Evolutionary conservation across 2,113 vertebrate genomes (phyloP).

Genomic region (Alethe castanea): DNA sequence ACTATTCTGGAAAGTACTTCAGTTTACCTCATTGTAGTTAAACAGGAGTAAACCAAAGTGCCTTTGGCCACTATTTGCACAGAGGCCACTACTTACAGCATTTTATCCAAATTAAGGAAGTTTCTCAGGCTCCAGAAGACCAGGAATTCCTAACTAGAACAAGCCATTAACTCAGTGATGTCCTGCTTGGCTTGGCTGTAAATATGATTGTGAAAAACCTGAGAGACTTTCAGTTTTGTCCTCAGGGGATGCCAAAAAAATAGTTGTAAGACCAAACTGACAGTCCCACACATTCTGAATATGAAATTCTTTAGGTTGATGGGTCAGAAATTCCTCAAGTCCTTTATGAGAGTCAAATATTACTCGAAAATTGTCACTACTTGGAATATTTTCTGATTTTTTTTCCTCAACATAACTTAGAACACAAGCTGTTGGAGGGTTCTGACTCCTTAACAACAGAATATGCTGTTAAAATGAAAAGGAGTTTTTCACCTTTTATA

Average conservation of each 20-base stretch:
- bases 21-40: background rate
- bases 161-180: background rate
- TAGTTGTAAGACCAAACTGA: background rate
- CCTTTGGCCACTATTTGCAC: background rate
- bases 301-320: background rate
- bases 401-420: background rate
- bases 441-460: background rate
- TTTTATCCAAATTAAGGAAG: background rate
- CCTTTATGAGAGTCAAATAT: background rate
- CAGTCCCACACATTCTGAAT: background rate
- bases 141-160: background rate
- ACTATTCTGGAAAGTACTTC: conserved; percentile 3
- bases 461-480: background rate
- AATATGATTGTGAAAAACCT: background rate
- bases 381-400: background rate
- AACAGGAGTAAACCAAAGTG: conserved; percentile 20
- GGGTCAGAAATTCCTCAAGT: background rate
- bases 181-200: background rate
- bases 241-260: background rate
- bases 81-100: background rate
- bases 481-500: background rate
- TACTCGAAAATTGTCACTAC: background rate
- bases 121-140: background rate
- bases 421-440: background rate
- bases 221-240: background rate